Conservation (phyloP, 2,113 vertebrate species). For the Gallinago jamesoni region DNA sequence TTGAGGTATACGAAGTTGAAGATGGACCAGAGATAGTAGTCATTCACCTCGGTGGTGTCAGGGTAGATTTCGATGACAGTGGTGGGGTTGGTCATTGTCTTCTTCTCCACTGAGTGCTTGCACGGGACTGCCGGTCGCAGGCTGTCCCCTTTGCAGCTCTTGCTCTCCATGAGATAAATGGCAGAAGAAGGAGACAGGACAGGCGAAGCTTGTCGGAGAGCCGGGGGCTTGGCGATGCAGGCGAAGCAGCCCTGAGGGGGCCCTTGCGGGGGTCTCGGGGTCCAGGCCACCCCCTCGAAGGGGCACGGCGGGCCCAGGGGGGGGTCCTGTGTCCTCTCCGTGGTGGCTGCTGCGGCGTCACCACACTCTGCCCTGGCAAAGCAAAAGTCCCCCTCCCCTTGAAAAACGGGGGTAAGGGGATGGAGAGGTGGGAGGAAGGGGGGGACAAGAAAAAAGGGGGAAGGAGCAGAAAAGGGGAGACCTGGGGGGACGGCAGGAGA, state of each 20-base stretch:
- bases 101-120: slow-evolving; percentile 79
- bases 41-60: slow-evolving; percentile 78
- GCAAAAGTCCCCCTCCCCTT: neutral
- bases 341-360: slow-evolving; percentile 67
- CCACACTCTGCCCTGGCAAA: slow-evolving; percentile 33
- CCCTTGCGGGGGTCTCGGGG: slow-evolving; percentile 61
- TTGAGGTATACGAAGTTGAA: slow-evolving; percentile 89
- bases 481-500: neutral
- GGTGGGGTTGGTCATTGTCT: slow-evolving; percentile 76
- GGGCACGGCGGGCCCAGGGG: slow-evolving; percentile 65
- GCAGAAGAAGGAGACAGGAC: slow-evolving; percentile 67
- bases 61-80: slow-evolving; percentile 79
- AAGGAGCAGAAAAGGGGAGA: neutral
- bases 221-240: slow-evolving; percentile 74
- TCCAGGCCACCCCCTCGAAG: slow-evolving; percentile 79
- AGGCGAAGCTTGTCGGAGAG: slow-evolving; percentile 60
- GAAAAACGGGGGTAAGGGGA: neutral
- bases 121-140: slow-evolving; percentile 65
- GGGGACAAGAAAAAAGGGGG: neutral
- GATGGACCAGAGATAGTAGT: slow-evolving; percentile 86
- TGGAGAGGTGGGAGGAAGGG: neutral
- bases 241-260: slow-evolving; percentile 74
- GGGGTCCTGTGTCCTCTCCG: slow-evolving; percentile 79
- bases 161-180: slow-evolving; percentile 78
- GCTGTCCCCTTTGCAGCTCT: slow-evolving; percentile 76